Conservation (phyloP, 30 jellyfish, hydroid and myxozoan genomes). For the Aurelia aurita region DNA sequence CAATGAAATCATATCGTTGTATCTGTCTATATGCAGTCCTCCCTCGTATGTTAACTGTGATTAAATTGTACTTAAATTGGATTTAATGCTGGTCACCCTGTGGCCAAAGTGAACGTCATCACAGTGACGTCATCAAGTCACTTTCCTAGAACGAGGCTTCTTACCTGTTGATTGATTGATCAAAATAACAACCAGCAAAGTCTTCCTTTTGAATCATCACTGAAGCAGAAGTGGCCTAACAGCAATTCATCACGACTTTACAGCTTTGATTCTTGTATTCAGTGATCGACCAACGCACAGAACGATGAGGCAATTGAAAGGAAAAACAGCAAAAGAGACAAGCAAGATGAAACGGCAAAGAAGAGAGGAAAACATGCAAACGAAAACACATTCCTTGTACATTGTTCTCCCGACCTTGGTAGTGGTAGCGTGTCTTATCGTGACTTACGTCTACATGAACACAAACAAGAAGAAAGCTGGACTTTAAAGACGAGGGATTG, state of each 20-base stretch:
- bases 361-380: conserved; percentile 76
- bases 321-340: conserved; percentile 93
- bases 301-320: conserved; percentile 97
- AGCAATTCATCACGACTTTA: no score
- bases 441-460: conserved; percentile 86
- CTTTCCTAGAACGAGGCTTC: background rate
- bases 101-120: no score
- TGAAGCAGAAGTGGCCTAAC: no score
- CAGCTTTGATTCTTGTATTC: no score
- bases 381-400: conserved; percentile 67
- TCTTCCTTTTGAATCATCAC: conserved; percentile 43
- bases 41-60: no score
- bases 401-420: conserved; percentile 86
- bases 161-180: background rate
- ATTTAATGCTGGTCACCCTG: no score
- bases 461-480: conserved; percentile 64
- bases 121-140: background rate
- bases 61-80: no score
- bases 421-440: conserved; percentile 71
- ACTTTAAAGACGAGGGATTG: background rate
- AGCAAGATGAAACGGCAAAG: conserved; percentile 93
- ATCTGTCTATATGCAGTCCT: no score
- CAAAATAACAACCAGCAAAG: background rate
- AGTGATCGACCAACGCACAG: background rate
- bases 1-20: no score